phyloP scores from a whole-genome alignment of 1,140 invertebrate genomes.

The Scaptomyza graminum region DNA sequence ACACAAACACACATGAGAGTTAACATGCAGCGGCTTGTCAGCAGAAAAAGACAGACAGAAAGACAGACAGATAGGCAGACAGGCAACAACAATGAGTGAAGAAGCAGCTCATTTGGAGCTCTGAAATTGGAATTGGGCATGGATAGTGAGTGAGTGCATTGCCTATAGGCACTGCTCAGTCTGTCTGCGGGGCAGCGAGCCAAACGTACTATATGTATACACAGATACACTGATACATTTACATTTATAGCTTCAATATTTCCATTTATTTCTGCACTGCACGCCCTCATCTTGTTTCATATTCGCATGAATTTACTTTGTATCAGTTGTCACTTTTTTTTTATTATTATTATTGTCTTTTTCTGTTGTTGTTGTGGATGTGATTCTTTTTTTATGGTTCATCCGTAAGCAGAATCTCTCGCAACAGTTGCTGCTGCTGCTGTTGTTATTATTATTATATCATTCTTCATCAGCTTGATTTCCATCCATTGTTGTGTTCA shows the following conservation, averaged over 20 bases:
- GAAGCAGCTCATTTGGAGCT: not conserved
- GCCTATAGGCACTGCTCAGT: conserved; percentile 9
- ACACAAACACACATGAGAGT: conserved; percentile 9
- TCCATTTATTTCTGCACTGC: conserved; percentile 60
- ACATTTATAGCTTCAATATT: conserved; percentile 46
- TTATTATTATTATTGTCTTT: conserved; percentile 61
- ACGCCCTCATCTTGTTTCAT: conserved; percentile 56
- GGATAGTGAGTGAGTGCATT: conserved; percentile 6
- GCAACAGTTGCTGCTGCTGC: conserved; percentile 20
- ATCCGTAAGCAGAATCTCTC: conserved; percentile 56
- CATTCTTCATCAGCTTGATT: conserved; percentile 81
- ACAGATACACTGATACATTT: conserved; percentile 42
- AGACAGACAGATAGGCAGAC: not conserved
- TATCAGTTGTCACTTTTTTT: conserved; percentile 81
- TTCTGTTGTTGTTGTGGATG: conserved; percentile 36
- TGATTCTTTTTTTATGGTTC: conserved; percentile 79
- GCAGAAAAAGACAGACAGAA: conserved; percentile 29
- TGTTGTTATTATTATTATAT: conserved; percentile 68
- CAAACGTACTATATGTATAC: conserved; percentile 1
- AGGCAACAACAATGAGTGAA: conserved; percentile 9
- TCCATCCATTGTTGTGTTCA: conserved; percentile 77
- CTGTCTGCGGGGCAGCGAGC: conserved; percentile 34
- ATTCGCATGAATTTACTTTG: conserved; percentile 82
- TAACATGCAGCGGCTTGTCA: conserved; percentile 41
- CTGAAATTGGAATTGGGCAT: conserved; percentile 7